A percentile compares a stretch with the other conserved stretches of the same genome.
These are phyloP conservation scores for Anarhynchus alexandrinus DNA, from an alignment of 2,113 vertebrate genomes.

Conservation along the genomic window DNA sequence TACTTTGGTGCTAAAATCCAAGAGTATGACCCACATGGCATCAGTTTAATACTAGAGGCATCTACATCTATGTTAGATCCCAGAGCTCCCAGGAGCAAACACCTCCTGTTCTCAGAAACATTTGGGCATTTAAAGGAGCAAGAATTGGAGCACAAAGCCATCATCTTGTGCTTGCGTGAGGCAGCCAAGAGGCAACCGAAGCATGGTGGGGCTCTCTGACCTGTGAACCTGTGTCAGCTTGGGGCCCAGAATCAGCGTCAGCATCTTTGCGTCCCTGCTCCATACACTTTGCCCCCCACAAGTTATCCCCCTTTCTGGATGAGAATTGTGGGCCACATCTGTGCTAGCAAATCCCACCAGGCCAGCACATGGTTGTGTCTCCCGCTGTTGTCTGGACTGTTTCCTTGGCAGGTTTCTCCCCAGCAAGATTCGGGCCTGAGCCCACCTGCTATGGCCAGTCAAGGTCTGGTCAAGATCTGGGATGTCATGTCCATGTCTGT, in stretches of 20 bases:
- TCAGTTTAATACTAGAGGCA: neutral
- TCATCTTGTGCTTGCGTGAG: accelerated
- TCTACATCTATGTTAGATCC: neutral
- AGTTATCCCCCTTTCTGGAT: neutral
- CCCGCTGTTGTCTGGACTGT: neutral
- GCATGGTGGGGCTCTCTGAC: neutral
- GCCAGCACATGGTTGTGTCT: accelerated
- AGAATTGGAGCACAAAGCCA: neutral
- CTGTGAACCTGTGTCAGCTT: accelerated
- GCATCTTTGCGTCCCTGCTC: neutral
- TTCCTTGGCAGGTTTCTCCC: neutral
- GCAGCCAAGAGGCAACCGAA: neutral
- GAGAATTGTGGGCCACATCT: neutral
- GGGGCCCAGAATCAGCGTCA: accelerated
- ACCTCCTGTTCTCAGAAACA: neutral
- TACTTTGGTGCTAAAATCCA: neutral
- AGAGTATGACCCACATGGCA: neutral
- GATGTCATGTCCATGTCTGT: neutral
- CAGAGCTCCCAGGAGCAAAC: neutral
- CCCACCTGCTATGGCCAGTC: neutral
- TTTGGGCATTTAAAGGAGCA: neutral
- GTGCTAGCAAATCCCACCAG: neutral
- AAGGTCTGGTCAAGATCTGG: neutral
- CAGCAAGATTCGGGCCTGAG: neutral
- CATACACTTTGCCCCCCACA: neutral